phyloP scores from a whole-genome alignment of 1,140 invertebrate species.

The Centruroides vittatus region DNA sequence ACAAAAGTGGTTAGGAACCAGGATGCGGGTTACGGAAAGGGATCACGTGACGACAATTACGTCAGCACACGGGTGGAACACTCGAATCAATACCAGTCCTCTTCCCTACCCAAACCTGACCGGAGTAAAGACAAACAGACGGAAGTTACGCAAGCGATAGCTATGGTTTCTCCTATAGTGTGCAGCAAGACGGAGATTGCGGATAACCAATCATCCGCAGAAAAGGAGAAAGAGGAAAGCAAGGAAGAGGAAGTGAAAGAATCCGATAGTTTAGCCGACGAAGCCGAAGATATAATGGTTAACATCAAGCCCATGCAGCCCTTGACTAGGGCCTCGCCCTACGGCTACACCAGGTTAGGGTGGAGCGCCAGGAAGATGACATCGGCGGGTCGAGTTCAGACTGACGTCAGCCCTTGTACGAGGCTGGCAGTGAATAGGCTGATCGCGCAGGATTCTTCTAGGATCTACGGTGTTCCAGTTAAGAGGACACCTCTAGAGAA shows the following conservation, averaged over 20 bases:
- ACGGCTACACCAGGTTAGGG: slow-evolving; percentile 39
- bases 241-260: background rate
- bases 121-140: background rate
- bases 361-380: no score
- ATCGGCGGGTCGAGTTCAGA: background rate
- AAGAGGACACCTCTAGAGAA: slow-evolving; percentile 2
- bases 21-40: background rate
- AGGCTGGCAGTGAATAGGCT: background rate
- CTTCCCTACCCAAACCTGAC: background rate
- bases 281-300: slow-evolving; percentile 61
- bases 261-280: slow-evolving; percentile 30
- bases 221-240: background rate
- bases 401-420: background rate
- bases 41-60: background rate
- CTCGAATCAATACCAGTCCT: background rate
- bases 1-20: background rate
- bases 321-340: slow-evolving; percentile 42
- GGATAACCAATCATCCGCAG: slow-evolving; percentile 3
- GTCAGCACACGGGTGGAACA: background rate
- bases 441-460: background rate
- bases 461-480: slow-evolving; percentile 13
- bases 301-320: slow-evolving; percentile 84
- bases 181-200: background rate
- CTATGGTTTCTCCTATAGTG: slow-evolving; percentile 50
- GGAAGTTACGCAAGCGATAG: slow-evolving; percentile 18